A percentile compares a stretch with the other conserved stretches of the same genome.
These are phyloP conservation scores for Ictalurus furcatus DNA, from an alignment of 2,113 vertebrate genomes.

Conservation along the genomic window DNA sequence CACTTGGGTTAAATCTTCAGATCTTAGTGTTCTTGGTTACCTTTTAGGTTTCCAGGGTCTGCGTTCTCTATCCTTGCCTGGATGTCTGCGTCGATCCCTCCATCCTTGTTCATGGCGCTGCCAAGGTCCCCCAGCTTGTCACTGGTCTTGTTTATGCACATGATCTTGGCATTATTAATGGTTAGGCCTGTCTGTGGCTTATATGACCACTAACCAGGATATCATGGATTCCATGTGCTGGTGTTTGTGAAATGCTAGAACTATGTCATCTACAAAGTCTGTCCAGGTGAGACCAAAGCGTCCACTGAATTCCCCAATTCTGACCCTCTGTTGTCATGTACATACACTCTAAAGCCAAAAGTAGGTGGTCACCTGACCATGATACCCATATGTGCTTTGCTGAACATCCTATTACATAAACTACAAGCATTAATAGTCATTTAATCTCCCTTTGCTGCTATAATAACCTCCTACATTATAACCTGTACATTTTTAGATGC, in stretches of 20 bases:
- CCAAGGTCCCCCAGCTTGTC: too few relatives aligned
- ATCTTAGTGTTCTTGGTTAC: background rate
- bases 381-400: too few relatives aligned
- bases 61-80: background rate
- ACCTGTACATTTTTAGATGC: background rate
- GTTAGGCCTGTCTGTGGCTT: background rate
- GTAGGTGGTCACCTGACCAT: too few relatives aligned
- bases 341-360: too few relatives aligned
- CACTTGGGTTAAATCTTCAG: background rate
- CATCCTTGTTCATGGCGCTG: too few relatives aligned
- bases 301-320: background rate
- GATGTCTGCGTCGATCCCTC: background rate
- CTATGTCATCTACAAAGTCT: background rate
- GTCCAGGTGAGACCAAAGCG: background rate
- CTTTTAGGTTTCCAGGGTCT: background rate
- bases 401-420: too few relatives aligned
- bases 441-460: background rate
- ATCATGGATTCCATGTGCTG: background rate
- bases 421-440: too few relatives aligned
- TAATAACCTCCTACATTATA: background rate
- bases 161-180: background rate
- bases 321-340: background rate
- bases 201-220: background rate
- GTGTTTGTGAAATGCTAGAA: background rate
- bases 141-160: background rate